A percentile compares a stretch with the other conserved stretches of the same genome.
Conservation (phyloP, 2,797 vertebrate species). For the Myotis daubentonii region DNA sequence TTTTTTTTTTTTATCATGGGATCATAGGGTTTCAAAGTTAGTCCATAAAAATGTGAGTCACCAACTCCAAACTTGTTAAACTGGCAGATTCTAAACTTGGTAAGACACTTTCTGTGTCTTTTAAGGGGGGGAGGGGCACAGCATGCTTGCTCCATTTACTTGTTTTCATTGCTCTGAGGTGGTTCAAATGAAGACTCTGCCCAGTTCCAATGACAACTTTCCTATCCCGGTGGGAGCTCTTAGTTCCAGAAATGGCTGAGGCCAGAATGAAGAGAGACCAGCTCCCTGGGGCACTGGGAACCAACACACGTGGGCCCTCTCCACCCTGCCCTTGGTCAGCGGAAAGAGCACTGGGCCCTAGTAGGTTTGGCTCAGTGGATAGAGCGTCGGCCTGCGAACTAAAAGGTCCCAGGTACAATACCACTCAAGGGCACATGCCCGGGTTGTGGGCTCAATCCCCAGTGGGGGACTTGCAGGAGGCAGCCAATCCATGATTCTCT, state of each 20-base stretch:
- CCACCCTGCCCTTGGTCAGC: background rate
- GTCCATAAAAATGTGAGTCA: constrained; percentile 13
- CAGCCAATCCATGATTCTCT: no score
- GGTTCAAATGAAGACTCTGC: background rate
- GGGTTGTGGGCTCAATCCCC: no score
- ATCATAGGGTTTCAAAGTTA: background rate
- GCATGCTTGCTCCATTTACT: fast-evolving
- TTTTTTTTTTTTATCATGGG: background rate
- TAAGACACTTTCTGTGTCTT: background rate
- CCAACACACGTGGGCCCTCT: fast-evolving
- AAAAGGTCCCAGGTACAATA: no score
- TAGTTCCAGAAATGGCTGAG: background rate
- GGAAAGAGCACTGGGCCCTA: background rate
- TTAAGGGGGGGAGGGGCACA: no score
- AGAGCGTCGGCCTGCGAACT: no score
- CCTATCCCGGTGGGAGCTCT: fast-evolving
- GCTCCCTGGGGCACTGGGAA: background rate
- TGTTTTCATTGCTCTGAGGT: background rate
- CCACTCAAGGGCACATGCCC: no score
- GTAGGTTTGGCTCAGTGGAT: no score
- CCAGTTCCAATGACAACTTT: background rate
- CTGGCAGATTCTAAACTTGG: background rate
- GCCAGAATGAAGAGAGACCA: background rate
- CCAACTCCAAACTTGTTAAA: background rate
- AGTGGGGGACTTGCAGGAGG: no score